A percentile compares a stretch with the other conserved stretches of the same genome.
Conservation (phyloP, 2,888 invertebrate species). For the Crossocerus cetratus region DNA sequence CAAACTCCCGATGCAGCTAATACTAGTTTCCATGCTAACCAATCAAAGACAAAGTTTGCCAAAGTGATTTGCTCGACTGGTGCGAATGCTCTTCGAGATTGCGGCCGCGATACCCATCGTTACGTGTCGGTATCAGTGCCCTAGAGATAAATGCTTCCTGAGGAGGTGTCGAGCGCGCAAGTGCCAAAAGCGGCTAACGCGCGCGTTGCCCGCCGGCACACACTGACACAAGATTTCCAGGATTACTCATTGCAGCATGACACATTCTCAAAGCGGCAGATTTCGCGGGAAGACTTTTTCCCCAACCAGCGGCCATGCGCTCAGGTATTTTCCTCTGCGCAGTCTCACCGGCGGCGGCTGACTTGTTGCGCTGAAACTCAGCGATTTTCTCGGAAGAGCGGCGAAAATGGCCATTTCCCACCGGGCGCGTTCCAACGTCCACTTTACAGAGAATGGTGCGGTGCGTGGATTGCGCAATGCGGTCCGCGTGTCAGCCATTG, state of each 20-base stretch:
- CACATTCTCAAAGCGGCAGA: constrained; percentile 38
- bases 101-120: constrained; percentile 19
- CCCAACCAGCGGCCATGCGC: not conserved
- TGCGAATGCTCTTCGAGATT: constrained; percentile 15
- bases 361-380: constrained; percentile 37
- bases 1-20: not conserved
- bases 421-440: constrained; percentile 3
- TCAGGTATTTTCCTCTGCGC: constrained; percentile 37
- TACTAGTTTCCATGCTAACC: no score
- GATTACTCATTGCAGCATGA: constrained; percentile 53
- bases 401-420: constrained; percentile 11
- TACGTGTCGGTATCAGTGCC: constrained; percentile 43
- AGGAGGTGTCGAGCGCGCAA: constrained; percentile 34
- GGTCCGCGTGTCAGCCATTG: not conserved
- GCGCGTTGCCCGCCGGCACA: constrained; percentile 1
- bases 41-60: no score
- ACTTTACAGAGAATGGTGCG: not conserved
- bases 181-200: constrained; percentile 22
- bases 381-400: constrained; percentile 25
- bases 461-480: not conserved
- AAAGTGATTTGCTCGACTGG: no score
- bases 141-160: constrained; percentile 45
- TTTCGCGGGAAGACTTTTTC: constrained; percentile 33
- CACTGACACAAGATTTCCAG: constrained; percentile 10
- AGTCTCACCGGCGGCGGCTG: not conserved